Evolutionary conservation across 2,113 vertebrate genomes (phyloP).

Genomic region (Clarias macrocephalus): DNA sequence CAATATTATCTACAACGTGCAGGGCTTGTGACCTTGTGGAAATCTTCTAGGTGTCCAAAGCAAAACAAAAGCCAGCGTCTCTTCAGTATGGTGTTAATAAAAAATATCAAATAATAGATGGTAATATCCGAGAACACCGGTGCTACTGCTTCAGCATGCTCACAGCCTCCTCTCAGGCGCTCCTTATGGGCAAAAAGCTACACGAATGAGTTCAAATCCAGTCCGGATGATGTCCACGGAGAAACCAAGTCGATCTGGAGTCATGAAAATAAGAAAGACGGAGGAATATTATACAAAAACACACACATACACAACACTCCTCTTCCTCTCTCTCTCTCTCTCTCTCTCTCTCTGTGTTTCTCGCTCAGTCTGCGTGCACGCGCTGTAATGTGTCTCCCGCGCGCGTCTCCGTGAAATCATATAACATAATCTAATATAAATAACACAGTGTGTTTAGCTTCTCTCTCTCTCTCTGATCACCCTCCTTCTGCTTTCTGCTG

Average conservation of each 20-base stretch:
- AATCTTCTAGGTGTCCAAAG: not conserved
- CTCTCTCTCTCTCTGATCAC: not conserved
- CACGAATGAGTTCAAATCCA: not conserved
- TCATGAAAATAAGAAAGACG: not conserved
- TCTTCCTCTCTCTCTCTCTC: too few species aligned
- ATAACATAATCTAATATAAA: not conserved
- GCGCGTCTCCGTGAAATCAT: slow-evolving; percentile 7
- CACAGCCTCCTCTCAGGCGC: not conserved
- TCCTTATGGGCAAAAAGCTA: too few species aligned
- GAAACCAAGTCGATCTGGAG: not conserved
- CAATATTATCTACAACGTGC: not conserved
- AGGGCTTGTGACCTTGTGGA: slow-evolving; percentile 4
- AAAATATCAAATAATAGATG: not conserved
- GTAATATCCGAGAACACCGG: not conserved
- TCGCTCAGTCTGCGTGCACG: not conserved
- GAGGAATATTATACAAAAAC: not conserved
- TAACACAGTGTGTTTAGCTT: not conserved
- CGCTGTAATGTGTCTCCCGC: not conserved
- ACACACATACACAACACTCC: not conserved
- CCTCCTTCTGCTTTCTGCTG: slow-evolving; percentile 18
- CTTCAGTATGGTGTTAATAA: not conserved
- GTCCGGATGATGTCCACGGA: not conserved
- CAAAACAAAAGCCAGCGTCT: not conserved
- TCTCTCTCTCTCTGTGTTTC: not conserved
- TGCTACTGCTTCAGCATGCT: not conserved